These are phyloP conservation scores for Mormoops blainvillei DNA, from an alignment of 2,113 vertebrate genomes.

Conservation along the genomic window DNA sequence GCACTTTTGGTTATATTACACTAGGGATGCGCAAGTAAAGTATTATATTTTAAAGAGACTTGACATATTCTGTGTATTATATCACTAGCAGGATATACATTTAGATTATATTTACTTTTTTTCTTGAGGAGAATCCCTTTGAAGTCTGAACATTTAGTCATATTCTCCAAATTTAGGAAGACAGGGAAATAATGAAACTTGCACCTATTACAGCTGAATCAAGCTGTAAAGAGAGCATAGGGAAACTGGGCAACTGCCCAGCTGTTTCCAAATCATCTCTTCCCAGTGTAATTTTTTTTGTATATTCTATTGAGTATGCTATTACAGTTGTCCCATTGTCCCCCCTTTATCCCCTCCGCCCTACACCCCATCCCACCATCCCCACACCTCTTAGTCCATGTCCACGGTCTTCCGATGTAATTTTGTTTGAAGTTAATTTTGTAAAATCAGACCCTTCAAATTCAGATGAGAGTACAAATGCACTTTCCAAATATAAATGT, in stretches of 20 bases:
- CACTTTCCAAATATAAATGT: constrained; percentile 7
- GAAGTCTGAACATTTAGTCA: constrained; percentile 27
- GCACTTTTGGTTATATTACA: not conserved
- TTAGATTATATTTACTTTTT: constrained; percentile 34
- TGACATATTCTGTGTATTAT: constrained; percentile 20
- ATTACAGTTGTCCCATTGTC: too few relatives aligned
- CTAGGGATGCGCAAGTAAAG: not conserved
- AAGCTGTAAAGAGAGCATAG: not conserved
- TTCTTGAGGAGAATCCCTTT: constrained; percentile 28
- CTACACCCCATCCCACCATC: too few relatives aligned
- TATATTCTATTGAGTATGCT: too few relatives aligned
- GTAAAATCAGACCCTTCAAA: constrained; percentile 10
- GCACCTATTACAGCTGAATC: not conserved
- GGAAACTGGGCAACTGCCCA: constrained; percentile 30
- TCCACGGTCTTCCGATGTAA: too few relatives aligned
- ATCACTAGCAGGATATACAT: not conserved
- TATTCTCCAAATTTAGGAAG: constrained; percentile 1
- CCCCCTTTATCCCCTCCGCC: too few relatives aligned
- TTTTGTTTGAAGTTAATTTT: constrained; percentile 50
- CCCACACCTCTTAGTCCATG: too few relatives aligned
- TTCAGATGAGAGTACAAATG: not conserved
- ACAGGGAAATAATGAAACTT: constrained; percentile 36
- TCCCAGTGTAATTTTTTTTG: constrained; percentile 25
- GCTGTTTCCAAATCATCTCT: not conserved
- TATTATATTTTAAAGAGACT: constrained; percentile 12